These are phyloP conservation scores for Rhincodon typus DNA, from an alignment of 2,797 vertebrate genomes.

Conservation along the genomic window DNA sequence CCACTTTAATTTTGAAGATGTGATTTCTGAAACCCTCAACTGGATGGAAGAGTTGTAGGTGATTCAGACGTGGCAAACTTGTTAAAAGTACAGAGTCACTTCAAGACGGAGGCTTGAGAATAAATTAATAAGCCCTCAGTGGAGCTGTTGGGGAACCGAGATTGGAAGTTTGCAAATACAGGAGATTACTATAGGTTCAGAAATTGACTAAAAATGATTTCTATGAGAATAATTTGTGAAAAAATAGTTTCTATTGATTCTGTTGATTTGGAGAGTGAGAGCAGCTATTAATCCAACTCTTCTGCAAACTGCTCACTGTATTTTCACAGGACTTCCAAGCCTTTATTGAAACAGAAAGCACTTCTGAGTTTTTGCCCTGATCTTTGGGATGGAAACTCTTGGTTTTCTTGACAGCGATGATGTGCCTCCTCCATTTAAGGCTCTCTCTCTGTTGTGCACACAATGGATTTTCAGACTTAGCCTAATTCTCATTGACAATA, in stretches of 20 bases:
- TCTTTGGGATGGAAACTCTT: not conserved
- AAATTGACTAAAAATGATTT: too few species aligned
- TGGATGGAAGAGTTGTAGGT: too few species aligned
- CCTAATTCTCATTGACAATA: not conserved
- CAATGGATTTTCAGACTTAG: not conserved
- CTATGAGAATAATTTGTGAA: not conserved
- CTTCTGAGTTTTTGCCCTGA: not conserved
- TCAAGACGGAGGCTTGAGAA: too few species aligned
- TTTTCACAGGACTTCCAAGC: not conserved
- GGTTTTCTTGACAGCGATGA: not conserved
- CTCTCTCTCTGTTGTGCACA: not conserved
- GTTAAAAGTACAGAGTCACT: too few species aligned
- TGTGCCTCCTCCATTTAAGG: not conserved
- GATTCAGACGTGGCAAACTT: too few species aligned
- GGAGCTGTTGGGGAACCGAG: too few species aligned
- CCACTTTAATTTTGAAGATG: too few species aligned
- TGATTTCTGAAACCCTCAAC: too few species aligned
- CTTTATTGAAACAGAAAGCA: not conserved
- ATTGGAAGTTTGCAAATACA: too few species aligned
- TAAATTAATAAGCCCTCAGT: too few species aligned
- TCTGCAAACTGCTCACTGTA: not conserved
- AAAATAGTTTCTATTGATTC: not conserved
- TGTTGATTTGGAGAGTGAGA: not conserved
- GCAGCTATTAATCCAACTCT: not conserved
- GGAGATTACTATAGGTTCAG: too few species aligned